Evolutionary conservation across 1,140 invertebrate genomes (phyloP).

Genomic region (Monomorium pharaonis): DNA sequence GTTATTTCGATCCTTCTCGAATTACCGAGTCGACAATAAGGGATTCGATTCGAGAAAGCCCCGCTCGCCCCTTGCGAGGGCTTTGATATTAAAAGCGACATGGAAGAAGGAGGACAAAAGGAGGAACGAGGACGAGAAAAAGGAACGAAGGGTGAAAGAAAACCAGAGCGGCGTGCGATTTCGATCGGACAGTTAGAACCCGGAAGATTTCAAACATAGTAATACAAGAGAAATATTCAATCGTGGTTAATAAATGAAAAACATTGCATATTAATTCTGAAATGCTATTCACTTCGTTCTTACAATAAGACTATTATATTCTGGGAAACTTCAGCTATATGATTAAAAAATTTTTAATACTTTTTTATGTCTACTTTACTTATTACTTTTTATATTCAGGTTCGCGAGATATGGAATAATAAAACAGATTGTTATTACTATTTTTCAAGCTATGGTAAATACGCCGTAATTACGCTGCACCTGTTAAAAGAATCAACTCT

Average conservation of each 20-base stretch:
- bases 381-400: no score
- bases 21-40: slow-evolving; percentile 82
- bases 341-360: no score
- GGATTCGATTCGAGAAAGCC: slow-evolving; percentile 78
- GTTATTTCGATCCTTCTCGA: slow-evolving; percentile 82
- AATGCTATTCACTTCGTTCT: no score
- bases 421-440: not conserved
- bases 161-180: not conserved
- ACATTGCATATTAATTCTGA: not conserved
- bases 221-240: not conserved
- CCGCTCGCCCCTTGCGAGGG: slow-evolving; percentile 53
- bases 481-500: not conserved
- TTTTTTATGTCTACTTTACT: no score
- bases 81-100: slow-evolving; percentile 58
- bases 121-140: not conserved
- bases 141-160: not conserved
- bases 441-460: not conserved
- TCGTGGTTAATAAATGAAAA: not conserved
- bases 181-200: not conserved
- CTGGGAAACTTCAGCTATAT: no score
- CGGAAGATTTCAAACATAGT: not conserved
- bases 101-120: slow-evolving; percentile 35
- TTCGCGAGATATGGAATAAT: no score
- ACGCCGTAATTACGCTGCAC: not conserved
- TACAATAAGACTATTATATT: no score